Conservation (phyloP, 2,113 vertebrate genomes). For the Amphilophus citrinellus region DNA sequence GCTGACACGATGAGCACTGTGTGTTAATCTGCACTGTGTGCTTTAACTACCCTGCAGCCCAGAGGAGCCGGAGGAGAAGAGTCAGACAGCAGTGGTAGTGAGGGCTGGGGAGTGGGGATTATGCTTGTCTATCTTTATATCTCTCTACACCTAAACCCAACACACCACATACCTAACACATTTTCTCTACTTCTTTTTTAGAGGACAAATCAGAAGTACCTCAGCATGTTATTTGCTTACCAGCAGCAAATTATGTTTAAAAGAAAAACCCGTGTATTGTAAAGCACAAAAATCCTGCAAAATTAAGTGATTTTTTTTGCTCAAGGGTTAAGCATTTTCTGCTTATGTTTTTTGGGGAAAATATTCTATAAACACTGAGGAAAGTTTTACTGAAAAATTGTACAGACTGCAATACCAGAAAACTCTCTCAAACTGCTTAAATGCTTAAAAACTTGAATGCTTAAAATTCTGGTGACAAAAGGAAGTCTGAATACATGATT, state of each 20-base stretch:
- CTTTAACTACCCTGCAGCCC: constrained; percentile 46
- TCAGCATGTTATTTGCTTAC: background rate
- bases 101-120: constrained; percentile 14
- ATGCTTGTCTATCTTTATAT: constrained; percentile 5
- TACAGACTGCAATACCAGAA: rapidly evolving
- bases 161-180: background rate
- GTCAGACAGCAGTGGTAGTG: background rate
- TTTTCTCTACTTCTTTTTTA: no score
- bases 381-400: background rate
- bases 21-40: constrained; percentile 65
- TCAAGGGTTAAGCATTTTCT: background rate
- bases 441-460: no score
- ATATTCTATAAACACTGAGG: background rate
- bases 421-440: background rate
- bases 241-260: background rate
- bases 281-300: no score
- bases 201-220: background rate
- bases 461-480: no score
- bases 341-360: background rate
- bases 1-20: constrained; percentile 58
- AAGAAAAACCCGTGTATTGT: background rate
- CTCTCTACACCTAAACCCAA: background rate
- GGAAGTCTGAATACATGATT: no score
- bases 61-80: constrained; percentile 13
- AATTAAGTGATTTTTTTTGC: no score